These are phyloP conservation scores for Gnatocerus cornutus DNA, from an alignment of 2,888 invertebrate genomes.

Conservation along the genomic window DNA sequence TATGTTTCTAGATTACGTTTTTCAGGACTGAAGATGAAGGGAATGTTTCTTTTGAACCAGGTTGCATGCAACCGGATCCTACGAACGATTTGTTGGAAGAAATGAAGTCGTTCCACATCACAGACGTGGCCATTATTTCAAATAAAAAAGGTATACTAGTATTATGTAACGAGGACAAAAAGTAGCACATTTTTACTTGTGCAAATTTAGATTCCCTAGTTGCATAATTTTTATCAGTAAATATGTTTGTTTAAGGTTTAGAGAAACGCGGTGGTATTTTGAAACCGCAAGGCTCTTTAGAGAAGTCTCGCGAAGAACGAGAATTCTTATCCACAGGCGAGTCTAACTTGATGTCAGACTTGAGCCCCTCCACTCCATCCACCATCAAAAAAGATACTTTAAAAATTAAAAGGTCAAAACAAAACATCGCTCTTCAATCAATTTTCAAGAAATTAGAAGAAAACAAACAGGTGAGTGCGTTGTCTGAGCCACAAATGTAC, in stretches of 20 bases:
- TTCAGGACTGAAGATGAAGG: conserved; percentile 63
- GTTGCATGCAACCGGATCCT: conserved; percentile 69
- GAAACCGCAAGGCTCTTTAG: conserved; percentile 82
- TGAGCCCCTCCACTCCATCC: conserved; percentile 38
- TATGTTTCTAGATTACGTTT: conserved; percentile 16
- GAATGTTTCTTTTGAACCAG: conserved; percentile 67
- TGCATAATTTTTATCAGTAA: no score
- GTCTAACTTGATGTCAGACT: conserved; percentile 33
- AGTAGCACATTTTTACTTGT: no score
- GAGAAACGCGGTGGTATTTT: conserved; percentile 75
- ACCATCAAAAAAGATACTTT: conserved; percentile 54
- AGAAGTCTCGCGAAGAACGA: conserved; percentile 78
- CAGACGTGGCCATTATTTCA: conserved; percentile 56
- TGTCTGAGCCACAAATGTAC: not conserved
- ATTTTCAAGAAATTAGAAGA: conserved; percentile 83
- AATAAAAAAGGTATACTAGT: conserved; percentile 61
- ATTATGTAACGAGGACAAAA: no score
- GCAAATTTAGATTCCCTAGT: no score
- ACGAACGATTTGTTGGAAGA: conserved; percentile 74
- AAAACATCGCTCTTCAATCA: conserved; percentile 87
- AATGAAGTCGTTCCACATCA: conserved; percentile 73
- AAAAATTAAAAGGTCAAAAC: conserved; percentile 74
- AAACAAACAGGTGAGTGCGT: conserved; percentile 75
- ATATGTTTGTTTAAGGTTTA: conserved; percentile 46
- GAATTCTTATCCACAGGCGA: conserved; percentile 67